Percentiles rank a stretch among this genome's conserved stretches.
Conservation (phyloP, 1,140 invertebrate genomes). For the Drosophila baimaii region DNA sequence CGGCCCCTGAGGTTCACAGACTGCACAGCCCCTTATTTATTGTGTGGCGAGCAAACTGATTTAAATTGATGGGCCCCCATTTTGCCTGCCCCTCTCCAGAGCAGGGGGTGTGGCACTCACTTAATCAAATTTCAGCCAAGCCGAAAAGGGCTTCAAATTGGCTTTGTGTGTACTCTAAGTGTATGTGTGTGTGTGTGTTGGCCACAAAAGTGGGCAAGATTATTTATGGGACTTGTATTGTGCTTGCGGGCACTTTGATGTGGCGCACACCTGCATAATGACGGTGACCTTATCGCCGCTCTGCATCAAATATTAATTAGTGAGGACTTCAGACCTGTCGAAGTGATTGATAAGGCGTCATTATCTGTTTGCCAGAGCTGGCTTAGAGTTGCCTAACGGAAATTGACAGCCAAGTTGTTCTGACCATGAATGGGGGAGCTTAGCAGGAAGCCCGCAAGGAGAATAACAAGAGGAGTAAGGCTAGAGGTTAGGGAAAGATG, state of each 20-base stretch:
- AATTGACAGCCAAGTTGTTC: conserved; percentile 12
- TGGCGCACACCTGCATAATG: conserved; percentile 49
- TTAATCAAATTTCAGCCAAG: conserved; percentile 76
- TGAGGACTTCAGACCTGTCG: conserved; percentile 19
- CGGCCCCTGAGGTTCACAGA: conserved; percentile 10
- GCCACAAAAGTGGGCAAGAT: conserved; percentile 31
- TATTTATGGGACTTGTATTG: conserved; percentile 54
- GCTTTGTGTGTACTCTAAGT: conserved; percentile 22
- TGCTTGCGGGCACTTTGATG: conserved; percentile 57
- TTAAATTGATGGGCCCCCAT: conserved; percentile 73
- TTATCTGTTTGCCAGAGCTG: conserved; percentile 14
- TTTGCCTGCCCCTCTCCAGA: conserved; percentile 12
- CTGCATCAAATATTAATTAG: conserved; percentile 66
- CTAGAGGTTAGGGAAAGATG: too few species aligned
- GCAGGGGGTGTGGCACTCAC: conserved; percentile 63
- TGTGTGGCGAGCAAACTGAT: conserved; percentile 66
- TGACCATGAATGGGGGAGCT: background rate
- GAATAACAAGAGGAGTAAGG: background rate
- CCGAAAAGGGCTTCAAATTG: conserved; percentile 59
- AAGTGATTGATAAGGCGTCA: conserved; percentile 42
- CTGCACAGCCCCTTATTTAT: conserved; percentile 66
- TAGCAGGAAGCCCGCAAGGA: too few species aligned
- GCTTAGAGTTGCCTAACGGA: background rate
- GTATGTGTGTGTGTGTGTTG: background rate
- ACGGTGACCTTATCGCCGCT: conserved; percentile 39